These are phyloP conservation scores for Typhlomys cinereus DNA, from an alignment of 2,113 vertebrate species.

Conservation along the genomic window DNA sequence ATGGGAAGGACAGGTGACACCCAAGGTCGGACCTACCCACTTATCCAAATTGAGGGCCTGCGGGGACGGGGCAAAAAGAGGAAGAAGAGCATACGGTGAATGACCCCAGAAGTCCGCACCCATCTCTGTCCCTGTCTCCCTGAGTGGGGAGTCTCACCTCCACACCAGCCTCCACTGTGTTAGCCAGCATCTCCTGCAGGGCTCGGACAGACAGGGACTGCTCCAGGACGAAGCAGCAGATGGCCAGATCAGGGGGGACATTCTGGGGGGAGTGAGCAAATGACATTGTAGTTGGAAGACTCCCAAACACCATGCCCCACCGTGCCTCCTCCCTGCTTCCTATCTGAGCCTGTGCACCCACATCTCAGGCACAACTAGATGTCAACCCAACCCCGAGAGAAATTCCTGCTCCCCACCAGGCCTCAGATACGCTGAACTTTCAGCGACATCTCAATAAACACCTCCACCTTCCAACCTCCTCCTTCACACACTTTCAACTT, in stretches of 20 bases:
- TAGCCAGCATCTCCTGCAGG: constrained; percentile 91
- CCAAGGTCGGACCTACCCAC: constrained; percentile 84
- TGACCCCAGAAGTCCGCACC: neutral
- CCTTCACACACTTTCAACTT: neutral
- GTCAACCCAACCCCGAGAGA: neutral
- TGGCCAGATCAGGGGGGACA: constrained; percentile 93
- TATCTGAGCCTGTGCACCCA: neutral
- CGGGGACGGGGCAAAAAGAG: constrained; percentile 73
- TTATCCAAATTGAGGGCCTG: constrained; percentile 88
- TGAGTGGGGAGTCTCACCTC: constrained; percentile 60
- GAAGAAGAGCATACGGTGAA: constrained; percentile 78
- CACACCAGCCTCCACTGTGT: constrained; percentile 84
- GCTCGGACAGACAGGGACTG: constrained; percentile 95
- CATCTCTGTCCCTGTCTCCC: too few species aligned
- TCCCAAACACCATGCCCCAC: neutral
- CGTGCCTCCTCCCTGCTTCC: neutral
- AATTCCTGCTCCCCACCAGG: neutral
- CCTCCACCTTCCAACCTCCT: neutral
- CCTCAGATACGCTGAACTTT: neutral
- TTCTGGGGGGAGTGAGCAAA: constrained; percentile 82
- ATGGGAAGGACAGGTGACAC: constrained; percentile 61
- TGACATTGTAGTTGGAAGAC: neutral
- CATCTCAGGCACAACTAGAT: neutral
- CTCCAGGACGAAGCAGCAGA: constrained; percentile 92
- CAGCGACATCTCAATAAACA: neutral